Conservation (phyloP, 2,797 vertebrate genomes). For the Neomorphus geoffroyi region DNA sequence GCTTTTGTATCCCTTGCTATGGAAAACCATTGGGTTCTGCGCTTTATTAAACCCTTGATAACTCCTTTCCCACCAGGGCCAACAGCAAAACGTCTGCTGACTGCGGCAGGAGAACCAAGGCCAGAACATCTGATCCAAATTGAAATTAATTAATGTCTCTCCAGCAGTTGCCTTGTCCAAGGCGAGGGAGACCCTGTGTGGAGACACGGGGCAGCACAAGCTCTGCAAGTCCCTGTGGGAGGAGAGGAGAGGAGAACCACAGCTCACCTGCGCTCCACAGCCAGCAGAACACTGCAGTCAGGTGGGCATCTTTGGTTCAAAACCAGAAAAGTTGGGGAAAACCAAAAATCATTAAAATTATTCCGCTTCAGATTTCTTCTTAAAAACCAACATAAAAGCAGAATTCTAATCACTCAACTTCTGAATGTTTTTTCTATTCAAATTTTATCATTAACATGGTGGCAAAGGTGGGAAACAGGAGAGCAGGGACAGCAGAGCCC, state of each 20-base stretch:
- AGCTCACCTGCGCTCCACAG: neutral
- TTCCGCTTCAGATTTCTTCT: neutral
- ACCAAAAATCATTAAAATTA: too few relatives aligned
- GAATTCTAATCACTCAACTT: neutral
- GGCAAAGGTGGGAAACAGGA: neutral
- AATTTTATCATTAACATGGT: neutral
- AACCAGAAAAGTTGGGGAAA: neutral
- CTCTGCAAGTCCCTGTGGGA: neutral
- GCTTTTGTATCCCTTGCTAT: neutral
- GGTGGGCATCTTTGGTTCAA: neutral
- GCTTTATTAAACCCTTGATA: neutral
- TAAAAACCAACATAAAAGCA: fast-evolving
- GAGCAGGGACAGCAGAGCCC: neutral
- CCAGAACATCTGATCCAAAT: neutral
- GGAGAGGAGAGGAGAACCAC: neutral
- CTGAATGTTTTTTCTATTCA: neutral
- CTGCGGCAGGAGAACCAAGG: neutral
- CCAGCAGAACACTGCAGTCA: neutral
- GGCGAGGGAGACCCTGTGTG: conserved; percentile 63
- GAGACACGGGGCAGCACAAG: conserved; percentile 44
- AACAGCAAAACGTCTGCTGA: neutral
- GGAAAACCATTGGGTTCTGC: neutral
- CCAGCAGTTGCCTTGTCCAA: neutral
- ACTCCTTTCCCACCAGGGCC: neutral
- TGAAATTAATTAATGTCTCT: neutral